Evolutionary conservation across 2,888 invertebrate species (phyloP).

Genomic region (Chalcis sispes): DNA sequence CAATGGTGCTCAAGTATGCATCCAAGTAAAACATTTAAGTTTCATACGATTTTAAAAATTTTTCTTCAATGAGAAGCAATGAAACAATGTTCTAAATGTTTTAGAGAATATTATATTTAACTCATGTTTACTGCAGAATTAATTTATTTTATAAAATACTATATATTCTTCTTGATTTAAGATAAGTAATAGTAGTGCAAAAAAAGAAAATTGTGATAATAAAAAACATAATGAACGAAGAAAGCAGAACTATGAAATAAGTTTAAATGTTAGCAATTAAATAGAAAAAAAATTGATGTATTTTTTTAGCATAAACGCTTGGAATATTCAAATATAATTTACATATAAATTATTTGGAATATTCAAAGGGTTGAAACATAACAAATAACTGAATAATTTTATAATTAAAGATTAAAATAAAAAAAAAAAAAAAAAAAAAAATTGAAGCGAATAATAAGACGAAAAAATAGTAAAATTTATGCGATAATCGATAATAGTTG

Average conservation of each 20-base stretch:
- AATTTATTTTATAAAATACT: neutral
- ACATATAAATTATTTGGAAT: neutral
- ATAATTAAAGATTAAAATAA: conserved; percentile 25
- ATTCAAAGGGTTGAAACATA: conserved; percentile 14
- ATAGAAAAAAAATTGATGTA: too few relatives aligned
- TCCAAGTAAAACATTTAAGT: conserved; percentile 42
- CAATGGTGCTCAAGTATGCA: conserved; percentile 11
- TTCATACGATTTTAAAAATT: conserved; percentile 8
- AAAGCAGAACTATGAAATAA: neutral
- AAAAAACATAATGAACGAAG: neutral
- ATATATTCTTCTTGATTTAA: neutral
- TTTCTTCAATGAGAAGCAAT: conserved; percentile 1
- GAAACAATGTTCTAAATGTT: conserved; percentile 16
- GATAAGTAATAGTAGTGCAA: neutral
- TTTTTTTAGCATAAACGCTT: too few relatives aligned
- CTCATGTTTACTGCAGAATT: conserved; percentile 9
- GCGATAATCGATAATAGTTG: conserved; percentile 54
- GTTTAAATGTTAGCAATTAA: neutral
- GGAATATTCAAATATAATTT: too few relatives aligned
- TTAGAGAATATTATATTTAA: conserved; percentile 9
- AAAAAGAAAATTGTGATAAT: conserved; percentile 2
- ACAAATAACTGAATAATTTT: neutral
- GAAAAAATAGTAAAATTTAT: conserved; percentile 48
- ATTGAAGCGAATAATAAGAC: conserved; percentile 44
- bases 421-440: conserved; percentile 35